Conservation (phyloP, 1,140 invertebrate genomes). For the Trichonephila clavipes region DNA sequence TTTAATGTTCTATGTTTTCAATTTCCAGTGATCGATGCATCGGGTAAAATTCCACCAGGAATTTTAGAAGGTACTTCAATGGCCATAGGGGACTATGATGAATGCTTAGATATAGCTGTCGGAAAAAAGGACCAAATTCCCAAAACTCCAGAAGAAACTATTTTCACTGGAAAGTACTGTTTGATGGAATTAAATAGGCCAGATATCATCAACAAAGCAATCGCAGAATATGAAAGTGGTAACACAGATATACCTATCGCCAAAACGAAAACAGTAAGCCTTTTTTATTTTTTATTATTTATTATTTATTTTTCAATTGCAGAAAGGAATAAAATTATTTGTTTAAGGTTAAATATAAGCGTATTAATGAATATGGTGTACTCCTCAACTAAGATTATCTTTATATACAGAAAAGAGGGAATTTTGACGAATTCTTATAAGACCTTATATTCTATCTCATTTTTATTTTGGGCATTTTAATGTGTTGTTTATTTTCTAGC, state of each 20-base stretch:
- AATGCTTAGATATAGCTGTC: constrained; percentile 74
- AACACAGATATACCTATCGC: constrained; percentile 50
- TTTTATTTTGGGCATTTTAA: no score
- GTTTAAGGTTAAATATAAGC: no score
- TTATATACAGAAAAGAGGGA: no score
- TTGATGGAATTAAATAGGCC: constrained; percentile 59
- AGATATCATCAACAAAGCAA: constrained; percentile 49
- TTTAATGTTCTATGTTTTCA: background rate
- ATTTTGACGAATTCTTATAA: no score
- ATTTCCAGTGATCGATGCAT: constrained; percentile 73
- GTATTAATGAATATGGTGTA: no score
- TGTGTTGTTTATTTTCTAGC: no score
- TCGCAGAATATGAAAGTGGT: constrained; percentile 55
- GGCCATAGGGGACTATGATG: constrained; percentile 74
- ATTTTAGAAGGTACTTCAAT: constrained; percentile 71
- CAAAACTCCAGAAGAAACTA: background rate
- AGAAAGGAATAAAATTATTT: no score
- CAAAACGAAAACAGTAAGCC: constrained; percentile 68
- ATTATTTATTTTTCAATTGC: no score
- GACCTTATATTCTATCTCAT: no score
- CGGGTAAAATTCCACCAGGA: constrained; percentile 73
- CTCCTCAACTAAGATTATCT: no score
- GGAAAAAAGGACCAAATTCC: constrained; percentile 56
- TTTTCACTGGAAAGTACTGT: constrained; percentile 62
- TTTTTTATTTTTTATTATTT: no score